Evolutionary conservation across 1,140 invertebrate species (phyloP), one percentile per base, ranked within the genome.

Genomic region (Radopholus similis): DNA sequence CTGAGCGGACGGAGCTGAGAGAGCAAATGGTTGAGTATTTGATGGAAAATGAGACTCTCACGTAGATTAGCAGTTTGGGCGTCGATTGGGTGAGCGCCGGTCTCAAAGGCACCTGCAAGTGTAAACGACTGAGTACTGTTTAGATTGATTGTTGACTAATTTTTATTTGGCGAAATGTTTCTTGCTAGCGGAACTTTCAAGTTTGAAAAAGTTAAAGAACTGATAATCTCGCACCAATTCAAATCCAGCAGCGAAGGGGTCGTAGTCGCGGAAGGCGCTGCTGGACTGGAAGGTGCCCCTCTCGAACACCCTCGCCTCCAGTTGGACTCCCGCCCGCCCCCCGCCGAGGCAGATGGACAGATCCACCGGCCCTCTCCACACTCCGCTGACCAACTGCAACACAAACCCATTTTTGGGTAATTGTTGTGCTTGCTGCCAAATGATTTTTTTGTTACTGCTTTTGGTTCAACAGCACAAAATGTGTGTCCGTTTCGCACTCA

Each of bases 51-150:
- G 23, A 42, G 9, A 23, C 23, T 32, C 6, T 8, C 18, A 62
- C 59, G 18, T 51, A 62, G 34, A 62, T 5, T 8, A 32, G 38
- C 1, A 62, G 11, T 5, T 49, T 49, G 3, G n/a, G 21, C 4
- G 38, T 62, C 11, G 40, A 42, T 1, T 34, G 18, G 5, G 59
- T 62, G 23, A 42, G 47, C 0, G 38, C 38, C 13, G 59, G 59
- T 26, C 23, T 35, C 38, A 62, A 40, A 4, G 59, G 59, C 23
- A 62, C 18, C 59, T 62, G 18, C 28, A 58, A 58, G 26, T 42
- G n/a, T n/a, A n/a, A n/a, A n/a, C n/a, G n/a, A n/a, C n/a, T n/a
- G n/a, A n/a, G n/a, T n/a, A 51, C 15, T 5, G n/a, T 54, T 54
- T 4, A 54, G n/a, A 47, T 18, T 47, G 18, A 47, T 47, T 47